Percentiles rank a stretch among this genome's conserved stretches.
phyloP scores from a whole-genome alignment of 2,888 invertebrate species.

The Cordilura impudica region DNA sequence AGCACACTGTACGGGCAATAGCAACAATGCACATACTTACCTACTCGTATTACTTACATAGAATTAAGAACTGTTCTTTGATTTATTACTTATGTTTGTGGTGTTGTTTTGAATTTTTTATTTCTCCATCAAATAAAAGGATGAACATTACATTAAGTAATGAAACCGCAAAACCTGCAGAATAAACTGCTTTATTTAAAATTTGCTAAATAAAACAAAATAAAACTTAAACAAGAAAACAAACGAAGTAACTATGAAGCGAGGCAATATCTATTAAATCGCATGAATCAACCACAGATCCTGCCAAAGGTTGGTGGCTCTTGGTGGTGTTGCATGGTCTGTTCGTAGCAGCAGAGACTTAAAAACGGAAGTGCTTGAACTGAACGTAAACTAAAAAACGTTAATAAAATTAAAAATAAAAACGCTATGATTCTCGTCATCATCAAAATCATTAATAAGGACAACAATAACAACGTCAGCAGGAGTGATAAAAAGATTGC shows the following conservation, averaged over 20 bases:
- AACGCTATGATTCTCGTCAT: not conserved
- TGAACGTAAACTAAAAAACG: slow-evolving; percentile 9
- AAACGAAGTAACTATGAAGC: slow-evolving; percentile 2
- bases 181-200: slow-evolving; percentile 24
- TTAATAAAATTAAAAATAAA: slow-evolving; percentile 11
- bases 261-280: slow-evolving; percentile 8
- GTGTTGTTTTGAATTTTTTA: too few relatives aligned
- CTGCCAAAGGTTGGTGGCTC: not conserved
- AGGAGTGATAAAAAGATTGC: not conserved
- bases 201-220: not conserved
- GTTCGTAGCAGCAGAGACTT: slow-evolving; percentile 4
- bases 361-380: slow-evolving; percentile 32
- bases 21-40: not conserved
- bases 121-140: not conserved
- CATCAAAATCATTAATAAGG: not conserved
- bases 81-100: not conserved
- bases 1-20: not conserved
- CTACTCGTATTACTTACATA: not conserved
- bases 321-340: too few relatives aligned
- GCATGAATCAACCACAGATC: not conserved
- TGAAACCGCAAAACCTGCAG: slow-evolving; percentile 25
- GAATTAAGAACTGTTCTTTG: not conserved
- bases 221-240: slow-evolving; percentile 11
- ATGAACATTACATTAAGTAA: slow-evolving; percentile 14
- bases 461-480: not conserved